Evolutionary conservation across 2,797 vertebrate genomes (phyloP), one percentile per base, ranked within the genome.

Genomic region (Xenentodon cancila): DNA sequence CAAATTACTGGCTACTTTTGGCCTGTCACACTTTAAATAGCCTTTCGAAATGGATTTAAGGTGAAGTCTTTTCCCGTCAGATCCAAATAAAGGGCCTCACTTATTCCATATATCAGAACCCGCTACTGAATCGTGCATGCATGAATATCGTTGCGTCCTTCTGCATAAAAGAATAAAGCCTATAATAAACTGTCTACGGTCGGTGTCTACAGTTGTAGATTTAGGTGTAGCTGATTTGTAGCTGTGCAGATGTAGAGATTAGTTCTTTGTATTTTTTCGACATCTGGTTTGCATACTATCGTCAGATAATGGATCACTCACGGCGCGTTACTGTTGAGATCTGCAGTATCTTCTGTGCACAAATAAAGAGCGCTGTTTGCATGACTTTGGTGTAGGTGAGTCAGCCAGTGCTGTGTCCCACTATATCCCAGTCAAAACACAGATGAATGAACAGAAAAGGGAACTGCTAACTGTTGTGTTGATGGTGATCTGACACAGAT

Each of bases 361-460:
- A 40, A 45, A 6, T 32, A 50, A 18, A 51, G 45, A 45, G 46
- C 15, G 16, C 55, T 53, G 22, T 43, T 16, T 68, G 20, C 15
- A 21, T 52, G 25, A 30, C 34, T 9, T 49, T 18, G 42, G 53
- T 30, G 21, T 54, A 32, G 37, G n/a, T 57, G 30, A 65, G 30
- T 58, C 22, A 51, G 19, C 48, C 25, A 37, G 53, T 45, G 20
- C 16, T 12, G 3, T 48, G 57, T 20, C 46, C 34, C 45, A 44
- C 34, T 9, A 16, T 59, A 64, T 58, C 44, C 37, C 48, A 37
- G 59, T 83, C 12, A 90, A 91, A 91, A 90, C 59, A 61, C 56
- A 75, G 80, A 72, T 22, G 32, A 71, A 80, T 59, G 53, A 81
- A 82, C 69, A 34, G 51, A 89, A 90, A 90, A 73, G 79, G 88